Evolutionary conservation across 2,888 invertebrate species (phyloP).

Genomic region (Sabellastarte sp.): DNA sequence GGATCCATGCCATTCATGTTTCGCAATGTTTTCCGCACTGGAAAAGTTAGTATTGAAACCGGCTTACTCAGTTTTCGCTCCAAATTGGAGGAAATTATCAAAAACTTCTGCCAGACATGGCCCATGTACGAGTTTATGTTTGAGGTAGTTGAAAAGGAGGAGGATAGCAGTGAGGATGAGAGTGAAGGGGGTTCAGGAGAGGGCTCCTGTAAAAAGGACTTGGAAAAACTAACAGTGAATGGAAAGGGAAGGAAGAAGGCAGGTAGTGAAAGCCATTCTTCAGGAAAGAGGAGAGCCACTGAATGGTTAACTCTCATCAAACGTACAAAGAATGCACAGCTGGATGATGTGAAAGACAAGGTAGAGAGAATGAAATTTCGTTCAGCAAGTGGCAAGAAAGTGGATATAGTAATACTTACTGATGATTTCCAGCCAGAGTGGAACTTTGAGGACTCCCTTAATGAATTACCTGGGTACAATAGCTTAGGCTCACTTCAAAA

Average conservation of each 20-base stretch:
- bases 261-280: not conserved
- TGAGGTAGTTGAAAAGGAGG: constrained; percentile 23
- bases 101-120: constrained; percentile 49
- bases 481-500: no score
- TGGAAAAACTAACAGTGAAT: no score
- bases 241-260: not conserved
- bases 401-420: constrained; percentile 19
- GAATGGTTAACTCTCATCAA: not conserved
- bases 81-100: constrained; percentile 53
- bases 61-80: constrained; percentile 53
- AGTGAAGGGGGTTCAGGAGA: not conserved
- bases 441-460: no score
- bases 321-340: not conserved
- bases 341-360: constrained; percentile 1
- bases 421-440: no score
- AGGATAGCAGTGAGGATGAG: constrained; percentile 8
- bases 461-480: no score
- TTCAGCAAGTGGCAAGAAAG: constrained; percentile 12
- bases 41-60: constrained; percentile 33
- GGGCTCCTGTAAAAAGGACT: no score
- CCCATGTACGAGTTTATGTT: constrained; percentile 47
- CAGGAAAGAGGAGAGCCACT: not conserved
- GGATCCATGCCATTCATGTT: constrained; percentile 32
- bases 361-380: not conserved
- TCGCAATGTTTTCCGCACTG: constrained; percentile 23